These are phyloP conservation scores for Pygathrix nemaeus DNA, from an alignment of 2,113 vertebrate species.

Conservation along the genomic window DNA sequence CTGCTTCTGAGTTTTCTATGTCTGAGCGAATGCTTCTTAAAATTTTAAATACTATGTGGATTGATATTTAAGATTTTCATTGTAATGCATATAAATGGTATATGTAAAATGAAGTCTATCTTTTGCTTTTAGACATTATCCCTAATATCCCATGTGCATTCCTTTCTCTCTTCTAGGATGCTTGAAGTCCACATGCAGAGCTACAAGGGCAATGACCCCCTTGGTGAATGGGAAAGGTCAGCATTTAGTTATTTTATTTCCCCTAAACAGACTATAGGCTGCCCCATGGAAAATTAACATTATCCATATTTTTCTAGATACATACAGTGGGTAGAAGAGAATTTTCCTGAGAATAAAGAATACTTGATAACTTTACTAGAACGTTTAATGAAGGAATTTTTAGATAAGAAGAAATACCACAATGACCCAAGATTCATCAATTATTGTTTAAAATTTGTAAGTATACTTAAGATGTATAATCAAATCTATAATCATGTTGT, in stretches of 20 bases:
- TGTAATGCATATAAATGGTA: not conserved
- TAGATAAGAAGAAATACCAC: conserved; percentile 85
- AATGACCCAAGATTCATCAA: conserved; percentile 89
- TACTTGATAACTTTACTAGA: conserved; percentile 85
- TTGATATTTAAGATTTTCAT: not conserved
- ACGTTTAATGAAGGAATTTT: conserved; percentile 88
- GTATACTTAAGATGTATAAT: conserved; percentile 71
- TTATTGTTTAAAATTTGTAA: conserved; percentile 91
- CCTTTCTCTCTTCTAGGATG: conserved; percentile 79
- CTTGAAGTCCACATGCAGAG: conserved; percentile 87
- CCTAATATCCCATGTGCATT: not conserved
- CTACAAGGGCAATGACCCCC: conserved; percentile 90
- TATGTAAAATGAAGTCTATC: not conserved
- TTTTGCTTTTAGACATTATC: conserved; percentile 13
- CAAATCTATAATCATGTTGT: not conserved
- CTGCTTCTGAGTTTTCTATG: not conserved
- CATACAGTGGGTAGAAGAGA: conserved; percentile 85
- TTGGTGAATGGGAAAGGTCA: conserved; percentile 93
- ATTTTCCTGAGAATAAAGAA: conserved; percentile 64
- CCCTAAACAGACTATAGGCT: fast-evolving
- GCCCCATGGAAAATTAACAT: not conserved
- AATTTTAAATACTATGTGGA: conserved; percentile 6
- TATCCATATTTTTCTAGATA: conserved; percentile 84
- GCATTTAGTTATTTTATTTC: not conserved
- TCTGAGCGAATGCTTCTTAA: not conserved